Evolutionary conservation across 2,113 vertebrate genomes (phyloP).

Genomic region (Tragelaphus buxtoni): DNA sequence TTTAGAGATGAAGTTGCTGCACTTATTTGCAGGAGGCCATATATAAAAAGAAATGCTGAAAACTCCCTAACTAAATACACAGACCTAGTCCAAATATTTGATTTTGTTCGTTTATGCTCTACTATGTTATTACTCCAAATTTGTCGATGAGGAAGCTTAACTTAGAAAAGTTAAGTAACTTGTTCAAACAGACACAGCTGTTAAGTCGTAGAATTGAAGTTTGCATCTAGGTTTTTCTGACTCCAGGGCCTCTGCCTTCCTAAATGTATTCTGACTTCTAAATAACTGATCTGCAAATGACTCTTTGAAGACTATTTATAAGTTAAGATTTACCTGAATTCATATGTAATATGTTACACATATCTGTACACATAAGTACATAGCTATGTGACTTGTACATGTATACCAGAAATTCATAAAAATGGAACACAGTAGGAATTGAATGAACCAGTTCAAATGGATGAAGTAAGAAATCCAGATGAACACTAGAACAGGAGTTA

Average conservation of each 20-base stretch:
- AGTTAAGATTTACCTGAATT: background rate
- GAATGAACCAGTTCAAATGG: background rate
- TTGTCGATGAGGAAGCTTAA: background rate
- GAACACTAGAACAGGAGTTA: background rate
- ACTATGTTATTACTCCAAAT: slow-evolving; percentile 2
- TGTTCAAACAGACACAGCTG: background rate
- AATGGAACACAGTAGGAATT: background rate
- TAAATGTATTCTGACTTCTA: background rate
- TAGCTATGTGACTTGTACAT: background rate
- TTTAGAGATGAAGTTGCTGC: background rate
- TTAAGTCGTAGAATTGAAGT: background rate
- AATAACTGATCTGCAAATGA: background rate
- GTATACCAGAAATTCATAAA: background rate
- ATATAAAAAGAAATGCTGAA: slow-evolving; percentile 26
- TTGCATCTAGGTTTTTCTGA: background rate
- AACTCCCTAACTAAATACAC: background rate
- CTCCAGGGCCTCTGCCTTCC: background rate
- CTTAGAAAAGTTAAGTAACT: background rate
- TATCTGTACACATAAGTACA: background rate
- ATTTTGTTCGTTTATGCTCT: background rate
- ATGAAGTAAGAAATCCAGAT: slow-evolving; percentile 17
- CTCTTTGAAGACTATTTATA: background rate
- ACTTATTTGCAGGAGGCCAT: background rate
- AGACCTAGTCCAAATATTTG: background rate
- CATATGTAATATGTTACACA: background rate